Evolutionary conservation across 1,140 invertebrate genomes (phyloP), one percentile per base, ranked within the genome.

Genomic region (Zaprionus nigranus): DNA sequence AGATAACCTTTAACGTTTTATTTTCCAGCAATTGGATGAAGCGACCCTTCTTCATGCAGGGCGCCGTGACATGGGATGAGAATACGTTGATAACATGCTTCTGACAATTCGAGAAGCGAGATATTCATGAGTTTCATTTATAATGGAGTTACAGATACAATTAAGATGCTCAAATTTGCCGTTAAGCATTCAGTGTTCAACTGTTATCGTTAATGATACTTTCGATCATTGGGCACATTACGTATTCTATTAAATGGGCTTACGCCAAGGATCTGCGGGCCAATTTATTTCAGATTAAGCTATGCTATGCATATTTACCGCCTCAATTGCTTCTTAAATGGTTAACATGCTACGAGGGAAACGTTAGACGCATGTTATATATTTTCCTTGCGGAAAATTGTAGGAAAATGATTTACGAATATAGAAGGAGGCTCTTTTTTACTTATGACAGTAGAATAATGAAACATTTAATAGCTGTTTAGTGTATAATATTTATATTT

Each of bases 1-100:
- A 83, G 84, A 88, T 88, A 87, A 78, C 38, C 70, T 46, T 26
- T 51, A 77, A 60, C 59, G 59, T 56, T 68, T 43, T 26, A 53
- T 38, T 36, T 38, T 40, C 43, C 65, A 51, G 53, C 66, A 79
- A 66, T 66, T 66, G 73, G 26, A 2, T 34, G 13, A 28, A 5
- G 15, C 61, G 64, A 6, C n/a, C n/a, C 38, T 5, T 26, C 24
- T 26, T 26, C 24, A 26, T 26, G 24, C 24, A 26, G 24, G 4
- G 24, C 6, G 2, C 15, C 15, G 43, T n/a, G 34, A 15, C 15
- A 1, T 34, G 5, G 43, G 22, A 49, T 30, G n/a, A 24, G 46
- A 20, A 9, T 1, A n/a, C 40, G 11, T 46, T 46, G 59, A 46
- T 17, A 49, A 46, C 51, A 62, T 20, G 26, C 11, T 13, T 49